Evolutionary conservation across 2,113 vertebrate genomes (phyloP).

Genomic region (Rafetus swinhoei): DNA sequence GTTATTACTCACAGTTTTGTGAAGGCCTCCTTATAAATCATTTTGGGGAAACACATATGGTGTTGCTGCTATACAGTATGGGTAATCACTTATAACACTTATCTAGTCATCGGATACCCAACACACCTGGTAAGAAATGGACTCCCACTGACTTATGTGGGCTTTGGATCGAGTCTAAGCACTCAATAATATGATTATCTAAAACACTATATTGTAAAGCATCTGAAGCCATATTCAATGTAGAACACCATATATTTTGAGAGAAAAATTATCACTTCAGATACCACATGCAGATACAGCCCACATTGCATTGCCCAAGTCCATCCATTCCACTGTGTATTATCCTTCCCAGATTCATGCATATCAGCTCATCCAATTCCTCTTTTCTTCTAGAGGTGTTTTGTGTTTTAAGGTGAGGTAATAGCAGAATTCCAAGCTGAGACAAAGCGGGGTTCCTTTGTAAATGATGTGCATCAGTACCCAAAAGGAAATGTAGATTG

Average conservation of each 20-base stretch:
- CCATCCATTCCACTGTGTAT: fast-evolving
- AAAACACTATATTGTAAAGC: neutral
- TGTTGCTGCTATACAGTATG: neutral
- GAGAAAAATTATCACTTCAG: neutral
- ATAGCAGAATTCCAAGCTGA: neutral
- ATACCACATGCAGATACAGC: neutral
- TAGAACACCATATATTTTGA: neutral
- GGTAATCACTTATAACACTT: neutral
- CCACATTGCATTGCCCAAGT: neutral
- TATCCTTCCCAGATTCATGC: neutral
- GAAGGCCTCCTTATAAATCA: neutral
- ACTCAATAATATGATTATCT: fast-evolving
- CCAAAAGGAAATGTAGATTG: neutral
- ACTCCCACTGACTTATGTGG: neutral
- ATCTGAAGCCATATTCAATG: neutral
- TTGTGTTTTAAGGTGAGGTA: fast-evolving
- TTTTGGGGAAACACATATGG: neutral
- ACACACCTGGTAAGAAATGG: neutral
- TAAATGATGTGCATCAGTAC: neutral
- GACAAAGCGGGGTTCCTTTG: neutral
- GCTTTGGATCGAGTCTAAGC: neutral
- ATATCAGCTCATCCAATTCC: neutral
- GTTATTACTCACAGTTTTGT: neutral
- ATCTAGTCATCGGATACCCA: neutral
- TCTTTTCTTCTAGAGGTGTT: neutral